These are phyloP conservation scores for Pithys albifrons DNA, from an alignment of 2,113 vertebrate genomes.

Conservation along the genomic window DNA sequence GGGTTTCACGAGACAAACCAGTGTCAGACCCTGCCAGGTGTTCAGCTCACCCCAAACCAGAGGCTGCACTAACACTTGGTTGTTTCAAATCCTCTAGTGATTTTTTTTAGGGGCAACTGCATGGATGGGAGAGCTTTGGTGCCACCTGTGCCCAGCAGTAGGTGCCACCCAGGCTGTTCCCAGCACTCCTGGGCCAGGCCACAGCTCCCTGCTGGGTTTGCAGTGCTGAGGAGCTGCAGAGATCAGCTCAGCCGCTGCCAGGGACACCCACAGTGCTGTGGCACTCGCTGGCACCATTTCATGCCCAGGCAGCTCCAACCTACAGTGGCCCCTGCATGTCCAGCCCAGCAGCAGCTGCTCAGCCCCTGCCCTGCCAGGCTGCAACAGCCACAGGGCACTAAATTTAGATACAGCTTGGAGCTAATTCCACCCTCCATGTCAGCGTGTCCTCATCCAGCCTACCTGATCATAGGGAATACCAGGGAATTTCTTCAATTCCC, in stretches of 20 bases:
- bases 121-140: background rate
- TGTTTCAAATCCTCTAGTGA: background rate
- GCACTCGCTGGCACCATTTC: background rate
- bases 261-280: background rate
- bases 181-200: background rate
- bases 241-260: background rate
- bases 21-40: too few species aligned
- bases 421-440: background rate
- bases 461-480: fast-evolving
- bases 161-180: background rate
- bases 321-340: background rate
- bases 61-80: background rate
- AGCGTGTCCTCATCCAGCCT: fast-evolving
- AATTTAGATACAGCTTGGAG: background rate
- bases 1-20: background rate
- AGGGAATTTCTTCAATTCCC: fast-evolving
- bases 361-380: background rate
- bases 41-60: too few species aligned
- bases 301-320: background rate
- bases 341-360: background rate
- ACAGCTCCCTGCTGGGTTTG: fast-evolving
- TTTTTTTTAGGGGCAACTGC: background rate
- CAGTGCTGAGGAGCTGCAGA: fast-evolving
- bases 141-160: background rate
- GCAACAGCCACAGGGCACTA: background rate